Evolutionary conservation across 2,113 vertebrate genomes (phyloP).

Genomic region (Mionectes macconnelli): DNA sequence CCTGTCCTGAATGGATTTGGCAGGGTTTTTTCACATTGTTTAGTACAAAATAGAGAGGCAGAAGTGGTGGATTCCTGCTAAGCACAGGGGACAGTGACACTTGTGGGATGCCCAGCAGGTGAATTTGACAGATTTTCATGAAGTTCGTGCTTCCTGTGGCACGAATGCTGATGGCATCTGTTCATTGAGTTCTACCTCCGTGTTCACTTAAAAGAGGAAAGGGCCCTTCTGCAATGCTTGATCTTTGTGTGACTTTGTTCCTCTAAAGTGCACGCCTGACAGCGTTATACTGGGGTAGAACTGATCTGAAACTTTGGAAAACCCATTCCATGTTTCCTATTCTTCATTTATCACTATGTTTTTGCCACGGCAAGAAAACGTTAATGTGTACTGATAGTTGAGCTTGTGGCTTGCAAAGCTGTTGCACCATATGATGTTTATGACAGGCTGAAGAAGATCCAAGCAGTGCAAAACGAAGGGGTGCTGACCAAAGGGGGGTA

Average conservation of each 20-base stretch:
- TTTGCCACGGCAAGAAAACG: neutral
- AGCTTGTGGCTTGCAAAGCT: neutral
- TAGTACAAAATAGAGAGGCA: neutral
- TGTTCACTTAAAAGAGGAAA: fast-evolving
- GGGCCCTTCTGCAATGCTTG: neutral
- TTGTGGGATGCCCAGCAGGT: neutral
- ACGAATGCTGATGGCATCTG: fast-evolving
- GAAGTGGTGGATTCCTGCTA: neutral
- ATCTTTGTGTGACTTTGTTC: neutral
- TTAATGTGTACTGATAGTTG: neutral
- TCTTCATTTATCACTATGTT: fast-evolving
- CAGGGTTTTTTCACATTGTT: neutral
- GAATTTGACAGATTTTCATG: neutral
- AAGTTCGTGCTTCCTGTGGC: neutral
- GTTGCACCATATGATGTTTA: fast-evolving
- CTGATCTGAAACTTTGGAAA: neutral
- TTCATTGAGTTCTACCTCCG: neutral
- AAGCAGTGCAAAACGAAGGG: neutral
- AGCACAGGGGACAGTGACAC: neutral
- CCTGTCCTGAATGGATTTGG: neutral
- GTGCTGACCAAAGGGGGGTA: slow-evolving; percentile 15
- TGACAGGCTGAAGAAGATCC: neutral
- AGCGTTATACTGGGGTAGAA: neutral
- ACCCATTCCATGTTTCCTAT: fast-evolving
- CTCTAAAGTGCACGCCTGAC: neutral